These are phyloP conservation scores for Calidris pugnax DNA, from an alignment of 2,113 vertebrate genomes.

Conservation along the genomic window DNA sequence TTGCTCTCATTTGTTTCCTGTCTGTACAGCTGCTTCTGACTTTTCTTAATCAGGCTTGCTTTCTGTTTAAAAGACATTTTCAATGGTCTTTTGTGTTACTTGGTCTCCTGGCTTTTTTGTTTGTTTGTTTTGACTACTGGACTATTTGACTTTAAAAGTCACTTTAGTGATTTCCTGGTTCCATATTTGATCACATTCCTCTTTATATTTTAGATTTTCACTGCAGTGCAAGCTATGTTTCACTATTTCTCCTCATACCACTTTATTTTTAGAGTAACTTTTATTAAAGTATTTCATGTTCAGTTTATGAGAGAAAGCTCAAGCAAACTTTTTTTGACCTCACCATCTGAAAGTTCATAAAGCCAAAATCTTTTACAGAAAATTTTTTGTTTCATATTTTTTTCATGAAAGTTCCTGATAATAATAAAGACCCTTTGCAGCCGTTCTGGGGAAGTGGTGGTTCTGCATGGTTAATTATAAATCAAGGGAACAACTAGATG, in stretches of 20 bases:
- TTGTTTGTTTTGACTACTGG: background rate
- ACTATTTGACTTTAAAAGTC: background rate
- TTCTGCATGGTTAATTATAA: background rate
- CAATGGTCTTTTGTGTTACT: background rate
- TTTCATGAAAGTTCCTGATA: background rate
- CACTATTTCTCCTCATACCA: background rate
- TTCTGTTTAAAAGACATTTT: background rate
- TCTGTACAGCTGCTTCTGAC: background rate
- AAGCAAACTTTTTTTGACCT: background rate
- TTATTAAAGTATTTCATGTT: background rate
- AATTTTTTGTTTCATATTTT: background rate
- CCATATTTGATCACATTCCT: background rate
- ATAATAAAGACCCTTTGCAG: background rate
- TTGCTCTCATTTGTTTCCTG: background rate
- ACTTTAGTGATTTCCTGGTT: background rate
- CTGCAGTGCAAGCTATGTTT: background rate
- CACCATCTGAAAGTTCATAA: background rate
- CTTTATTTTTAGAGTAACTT: background rate
- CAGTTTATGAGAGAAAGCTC: background rate
- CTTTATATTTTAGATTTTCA: background rate
- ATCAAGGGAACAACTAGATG: background rate
- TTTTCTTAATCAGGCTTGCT: background rate
- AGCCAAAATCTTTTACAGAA: background rate
- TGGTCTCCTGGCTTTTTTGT: background rate
- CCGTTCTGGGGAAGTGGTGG: background rate